A percentile compares a stretch with the other conserved stretches of the same genome.
Conservation (phyloP, 1,140 invertebrate species). For the Branchinecta lindahli region DNA sequence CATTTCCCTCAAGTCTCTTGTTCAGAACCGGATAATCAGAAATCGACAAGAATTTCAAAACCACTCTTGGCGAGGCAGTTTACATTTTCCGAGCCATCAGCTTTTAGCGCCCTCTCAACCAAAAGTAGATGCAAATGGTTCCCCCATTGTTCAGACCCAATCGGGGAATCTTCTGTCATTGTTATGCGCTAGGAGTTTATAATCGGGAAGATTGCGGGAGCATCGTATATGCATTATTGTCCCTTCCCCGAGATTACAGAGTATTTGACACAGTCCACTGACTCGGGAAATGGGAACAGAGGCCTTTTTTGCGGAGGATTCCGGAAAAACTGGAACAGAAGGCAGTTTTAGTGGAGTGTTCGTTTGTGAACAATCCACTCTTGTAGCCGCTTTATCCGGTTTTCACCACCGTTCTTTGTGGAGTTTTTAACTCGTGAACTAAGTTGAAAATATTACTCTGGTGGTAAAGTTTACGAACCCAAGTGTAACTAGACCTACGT, state of each 20-base stretch:
- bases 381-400: no score
- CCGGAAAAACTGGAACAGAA: no score
- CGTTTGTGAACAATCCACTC: no score
- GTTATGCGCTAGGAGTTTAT: neutral
- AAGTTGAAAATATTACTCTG: no score
- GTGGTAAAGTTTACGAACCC: no score
- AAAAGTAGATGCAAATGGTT: constrained; percentile 8
- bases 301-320: no score
- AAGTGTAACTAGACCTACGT: no score
- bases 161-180: neutral
- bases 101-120: constrained; percentile 9
- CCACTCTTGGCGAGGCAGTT: neutral
- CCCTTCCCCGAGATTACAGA: neutral
- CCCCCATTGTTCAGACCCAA: neutral
- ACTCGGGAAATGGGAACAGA: neutral
- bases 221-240: constrained; percentile 8
- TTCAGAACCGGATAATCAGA: no score
- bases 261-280: neutral
- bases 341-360: no score
- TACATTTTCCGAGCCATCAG: constrained; percentile 1
- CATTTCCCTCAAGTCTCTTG: no score
- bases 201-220: neutral
- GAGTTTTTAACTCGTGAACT: no score
- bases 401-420: no score
- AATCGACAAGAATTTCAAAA: neutral